Percentiles rank a stretch among this genome's conserved stretches.
These are phyloP conservation scores for Pterophyllum scalare DNA, from an alignment of 2,113 vertebrate species.

Conservation along the genomic window DNA sequence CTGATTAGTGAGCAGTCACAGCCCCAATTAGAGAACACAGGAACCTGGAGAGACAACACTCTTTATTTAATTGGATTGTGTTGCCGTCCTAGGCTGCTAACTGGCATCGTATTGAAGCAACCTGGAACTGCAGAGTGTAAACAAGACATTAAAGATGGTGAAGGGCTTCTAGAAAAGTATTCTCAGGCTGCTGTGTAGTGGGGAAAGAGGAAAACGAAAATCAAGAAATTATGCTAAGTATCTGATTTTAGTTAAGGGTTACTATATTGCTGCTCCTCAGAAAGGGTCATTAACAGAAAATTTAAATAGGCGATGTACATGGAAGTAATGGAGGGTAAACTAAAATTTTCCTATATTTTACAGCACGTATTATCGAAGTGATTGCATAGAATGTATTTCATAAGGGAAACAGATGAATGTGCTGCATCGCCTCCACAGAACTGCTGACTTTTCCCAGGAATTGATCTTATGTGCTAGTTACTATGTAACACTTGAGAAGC, in stretches of 20 bases:
- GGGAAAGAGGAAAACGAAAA: constrained; percentile 5
- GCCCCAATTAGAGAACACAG: constrained; percentile 82
- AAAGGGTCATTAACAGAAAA: constrained; percentile 22
- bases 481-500: background rate
- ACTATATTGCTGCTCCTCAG: background rate
- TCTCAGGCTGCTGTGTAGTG: constrained; percentile 18
- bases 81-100: constrained; percentile 72
- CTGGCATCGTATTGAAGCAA: constrained; percentile 65
- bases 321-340: constrained; percentile 11
- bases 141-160: constrained; percentile 72
- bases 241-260: constrained; percentile 23
- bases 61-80: constrained; percentile 82
- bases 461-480: background rate
- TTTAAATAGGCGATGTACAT: background rate
- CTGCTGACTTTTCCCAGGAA: background rate
- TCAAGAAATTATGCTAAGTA: constrained; percentile 26
- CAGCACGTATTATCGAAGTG: background rate
- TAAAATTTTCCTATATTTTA: background rate
- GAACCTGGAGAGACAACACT: constrained; percentile 79
- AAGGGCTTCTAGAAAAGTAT: constrained; percentile 22
- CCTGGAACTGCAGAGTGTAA: constrained; percentile 56
- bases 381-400: background rate
- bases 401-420: background rate
- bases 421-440: background rate
- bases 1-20: constrained; percentile 83